Percentiles rank a stretch among this genome's conserved stretches.
Evolutionary conservation across 2,113 vertebrate species (phyloP).

Genomic region (Geothlypis trichas): DNA sequence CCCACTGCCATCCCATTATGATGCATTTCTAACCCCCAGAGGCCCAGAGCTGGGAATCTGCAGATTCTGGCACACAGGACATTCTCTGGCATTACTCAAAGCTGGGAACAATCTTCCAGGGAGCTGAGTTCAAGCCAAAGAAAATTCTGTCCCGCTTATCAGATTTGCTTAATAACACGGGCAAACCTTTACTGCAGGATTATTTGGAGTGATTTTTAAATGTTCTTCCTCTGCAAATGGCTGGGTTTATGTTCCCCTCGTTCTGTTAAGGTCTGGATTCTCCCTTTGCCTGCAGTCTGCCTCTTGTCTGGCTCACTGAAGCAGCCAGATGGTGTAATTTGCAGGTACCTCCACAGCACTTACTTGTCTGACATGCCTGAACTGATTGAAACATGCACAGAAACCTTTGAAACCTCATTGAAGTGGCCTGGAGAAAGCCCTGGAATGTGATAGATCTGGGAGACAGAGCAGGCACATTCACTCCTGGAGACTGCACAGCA

Average conservation of each 20-base stretch:
- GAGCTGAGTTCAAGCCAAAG: neutral
- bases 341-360: slow-evolving; percentile 55
- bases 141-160: neutral
- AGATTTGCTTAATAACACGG: neutral
- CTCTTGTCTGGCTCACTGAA: slow-evolving; percentile 47
- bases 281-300: slow-evolving; percentile 5
- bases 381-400: slow-evolving; percentile 57
- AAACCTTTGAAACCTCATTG: slow-evolving; percentile 45
- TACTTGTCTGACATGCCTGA: slow-evolving; percentile 62
- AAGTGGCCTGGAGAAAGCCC: slow-evolving; percentile 40
- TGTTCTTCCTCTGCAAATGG: neutral
- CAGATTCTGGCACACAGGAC: neutral
- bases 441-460: slow-evolving; percentile 48
- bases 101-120: neutral
- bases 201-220: neutral
- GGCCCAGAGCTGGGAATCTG: neutral
- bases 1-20: neutral
- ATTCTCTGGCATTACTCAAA: neutral
- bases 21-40: neutral
- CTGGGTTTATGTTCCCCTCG: neutral
- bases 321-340: slow-evolving; percentile 65
- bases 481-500: neutral
- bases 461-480: neutral
- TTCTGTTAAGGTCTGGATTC: neutral
- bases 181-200: neutral